Evolutionary conservation across 2,113 vertebrate genomes (phyloP).

Genomic region (Orthonyx spaldingii): DNA sequence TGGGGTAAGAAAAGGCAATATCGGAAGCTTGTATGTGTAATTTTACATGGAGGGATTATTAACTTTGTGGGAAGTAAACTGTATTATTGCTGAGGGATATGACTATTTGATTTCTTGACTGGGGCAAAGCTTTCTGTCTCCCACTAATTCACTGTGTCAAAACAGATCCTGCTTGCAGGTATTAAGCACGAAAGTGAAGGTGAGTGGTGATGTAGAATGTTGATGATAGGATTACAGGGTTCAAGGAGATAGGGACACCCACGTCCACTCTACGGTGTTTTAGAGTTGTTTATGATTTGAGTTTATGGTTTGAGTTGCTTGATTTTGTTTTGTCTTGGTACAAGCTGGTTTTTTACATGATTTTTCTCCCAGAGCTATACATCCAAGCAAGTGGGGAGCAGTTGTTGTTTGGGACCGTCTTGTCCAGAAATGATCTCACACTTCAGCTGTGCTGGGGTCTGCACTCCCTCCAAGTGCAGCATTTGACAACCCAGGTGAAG

Average conservation of each 20-base stretch:
- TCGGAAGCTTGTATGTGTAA: neutral
- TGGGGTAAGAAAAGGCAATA: neutral
- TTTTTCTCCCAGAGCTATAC: neutral
- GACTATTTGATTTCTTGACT: neutral
- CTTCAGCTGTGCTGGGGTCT: neutral
- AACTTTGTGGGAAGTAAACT: neutral
- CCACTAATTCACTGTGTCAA: neutral
- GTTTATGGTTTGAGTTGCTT: neutral
- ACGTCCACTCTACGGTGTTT: fast-evolving
- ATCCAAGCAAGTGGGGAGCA: fast-evolving
- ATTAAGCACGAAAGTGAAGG: neutral
- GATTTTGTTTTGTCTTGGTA: neutral
- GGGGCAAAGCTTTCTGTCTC: neutral
- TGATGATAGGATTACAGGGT: fast-evolving
- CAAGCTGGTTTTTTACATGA: neutral
- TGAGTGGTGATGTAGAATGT: neutral
- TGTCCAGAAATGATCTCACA: neutral
- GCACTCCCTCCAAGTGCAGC: fast-evolving
- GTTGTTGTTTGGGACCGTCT: fast-evolving
- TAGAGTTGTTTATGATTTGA: neutral
- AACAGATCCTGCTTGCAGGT: neutral
- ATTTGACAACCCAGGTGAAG: neutral
- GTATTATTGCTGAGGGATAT: neutral
- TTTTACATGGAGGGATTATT: neutral
- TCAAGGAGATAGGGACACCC: neutral